Evolutionary conservation across 2,888 invertebrate species (phyloP), one percentile per base, ranked within the genome.

Genomic region (Melangyna quadrimaculata): DNA sequence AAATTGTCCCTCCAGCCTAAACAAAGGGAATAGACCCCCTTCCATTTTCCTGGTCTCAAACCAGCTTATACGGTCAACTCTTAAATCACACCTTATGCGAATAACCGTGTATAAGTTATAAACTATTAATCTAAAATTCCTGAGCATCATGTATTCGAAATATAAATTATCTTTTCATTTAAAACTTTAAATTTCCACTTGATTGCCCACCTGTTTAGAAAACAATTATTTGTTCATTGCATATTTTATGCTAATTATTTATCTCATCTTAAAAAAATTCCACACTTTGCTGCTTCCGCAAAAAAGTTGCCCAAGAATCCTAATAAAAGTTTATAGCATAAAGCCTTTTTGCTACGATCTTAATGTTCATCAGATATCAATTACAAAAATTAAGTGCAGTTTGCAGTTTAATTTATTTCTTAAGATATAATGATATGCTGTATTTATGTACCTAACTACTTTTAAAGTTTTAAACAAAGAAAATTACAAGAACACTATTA

Each of bases 331-430:
- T n/a, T n/a, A 17, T 29, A 19, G n/a, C n/a, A n/a, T n/a, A 19
- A 57, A 19, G 29, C 63, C 27, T 24, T 43, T 27, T 7, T 40
- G 0, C 4, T 40, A n/a, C 5, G 9, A 27, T 17, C 63, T 17
- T 17, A 29, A 57, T 40, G 40, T 63, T 43, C 40, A 63, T 63
- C 27, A 43, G 63, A 63, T 63, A 63, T 43, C 63, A 63, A 63
- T 63, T 63, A 63, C 27, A 61, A 63, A 43, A 63, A 17, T 63
- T 63, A 63, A 63, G 63, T 63, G 40, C 63, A 63, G 35, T 35
- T 43, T 63, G 63, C 27, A 43, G 63, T 63, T 63, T 43, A 63
- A 63, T 63, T 63, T 63, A 43, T 43, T 63, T 63, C 63, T 63
- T 24, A 63, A 63, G 43, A 63, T 40, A 63, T 63, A 63, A 63